Evolutionary conservation across 2,888 invertebrate genomes (phyloP), one percentile per base, ranked within the genome.

Genomic region (Eupsilia transversa): DNA sequence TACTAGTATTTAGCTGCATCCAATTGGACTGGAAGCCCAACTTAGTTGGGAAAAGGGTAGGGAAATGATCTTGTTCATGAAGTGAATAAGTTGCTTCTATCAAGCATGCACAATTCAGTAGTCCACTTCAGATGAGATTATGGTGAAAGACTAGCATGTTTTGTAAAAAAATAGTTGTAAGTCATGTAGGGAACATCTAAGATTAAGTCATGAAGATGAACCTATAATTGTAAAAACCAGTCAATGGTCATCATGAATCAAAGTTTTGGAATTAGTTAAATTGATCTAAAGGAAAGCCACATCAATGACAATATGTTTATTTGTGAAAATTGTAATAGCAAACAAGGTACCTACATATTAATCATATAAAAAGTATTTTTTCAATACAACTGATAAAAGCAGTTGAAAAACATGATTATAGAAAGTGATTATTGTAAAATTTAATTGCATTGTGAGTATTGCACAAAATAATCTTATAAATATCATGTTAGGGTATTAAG

Each of bases 381-480:
- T 46, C 17, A 46, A 30, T 23, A 57, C 20, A 74, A 46, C 33
- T 38, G 35, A 12, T 4, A 60, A 72, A 41, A 49, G 14, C 1
- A 35, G 27, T 59, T 59, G 3, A 52, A 59, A 30, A 27, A 54
- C 23, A 38, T n/a, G 20, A 79, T 14, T 49, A 27, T 9, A 41
- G 38, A 49, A 57, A 57, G 38, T 49, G 9, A 49, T 33, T 9
- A 33, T 49, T 41, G n/a, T 3, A 23, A 57, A 23, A 35, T 20
- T 46, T 49, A 10, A 76, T 46, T 60, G 30, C 30, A 46, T n/a
- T 38, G 4, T 43, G 12, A 27, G 6, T 52, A 54, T 61, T 79
- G 72, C 43, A 33, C 54, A 59, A 23, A 54, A 54, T 61, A 54
- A 80, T 76, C 52, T 54, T 79, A 71, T 71, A n/a, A n/a, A 38